Conservation (phyloP, 2,797 vertebrate genomes). For the Cyclopterus lumpus region DNA sequence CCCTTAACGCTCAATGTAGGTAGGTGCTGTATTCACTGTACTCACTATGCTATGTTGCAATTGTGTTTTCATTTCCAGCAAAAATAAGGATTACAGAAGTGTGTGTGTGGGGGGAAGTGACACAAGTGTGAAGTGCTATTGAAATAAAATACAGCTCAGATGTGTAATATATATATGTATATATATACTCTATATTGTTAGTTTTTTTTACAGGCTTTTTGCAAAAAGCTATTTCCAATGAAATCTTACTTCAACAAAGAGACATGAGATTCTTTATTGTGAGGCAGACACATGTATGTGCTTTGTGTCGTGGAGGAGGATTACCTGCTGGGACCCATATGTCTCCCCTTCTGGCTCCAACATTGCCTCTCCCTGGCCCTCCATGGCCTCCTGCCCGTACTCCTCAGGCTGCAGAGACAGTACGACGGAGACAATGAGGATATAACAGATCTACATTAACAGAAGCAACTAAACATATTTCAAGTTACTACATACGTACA, state of each 20-base stretch:
- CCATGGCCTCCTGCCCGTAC: conserved; percentile 95
- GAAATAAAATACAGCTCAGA: conserved; percentile 61
- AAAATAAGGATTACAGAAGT: conserved; percentile 48
- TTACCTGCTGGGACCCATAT: conserved; percentile 95
- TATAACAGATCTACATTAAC: background rate
- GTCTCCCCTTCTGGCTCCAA: conserved; percentile 94
- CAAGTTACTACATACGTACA: background rate
- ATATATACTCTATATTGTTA: no score
- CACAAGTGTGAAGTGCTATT: conserved; percentile 54
- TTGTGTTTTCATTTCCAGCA: conserved; percentile 53
- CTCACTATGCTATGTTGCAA: conserved; percentile 40
- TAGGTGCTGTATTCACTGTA: conserved; percentile 64
- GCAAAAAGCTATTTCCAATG: conserved; percentile 5
- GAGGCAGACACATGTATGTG: conserved; percentile 13
- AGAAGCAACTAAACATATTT: background rate
- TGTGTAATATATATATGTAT: conserved; percentile 22
- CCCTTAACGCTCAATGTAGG: conserved; percentile 40
- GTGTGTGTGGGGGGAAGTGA: conserved; percentile 1
- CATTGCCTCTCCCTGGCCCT: conserved; percentile 92
- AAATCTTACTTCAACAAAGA: background rate
- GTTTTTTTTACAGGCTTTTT: background rate
- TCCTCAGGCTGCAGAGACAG: conserved; percentile 89
- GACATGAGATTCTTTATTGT: background rate
- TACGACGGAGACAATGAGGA: conserved; percentile 23
- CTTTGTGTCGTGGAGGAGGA: conserved; percentile 38